These are phyloP conservation scores for Rhinichthys klamathensis DNA, from an alignment of 2,113 vertebrate species.

Conservation along the genomic window DNA sequence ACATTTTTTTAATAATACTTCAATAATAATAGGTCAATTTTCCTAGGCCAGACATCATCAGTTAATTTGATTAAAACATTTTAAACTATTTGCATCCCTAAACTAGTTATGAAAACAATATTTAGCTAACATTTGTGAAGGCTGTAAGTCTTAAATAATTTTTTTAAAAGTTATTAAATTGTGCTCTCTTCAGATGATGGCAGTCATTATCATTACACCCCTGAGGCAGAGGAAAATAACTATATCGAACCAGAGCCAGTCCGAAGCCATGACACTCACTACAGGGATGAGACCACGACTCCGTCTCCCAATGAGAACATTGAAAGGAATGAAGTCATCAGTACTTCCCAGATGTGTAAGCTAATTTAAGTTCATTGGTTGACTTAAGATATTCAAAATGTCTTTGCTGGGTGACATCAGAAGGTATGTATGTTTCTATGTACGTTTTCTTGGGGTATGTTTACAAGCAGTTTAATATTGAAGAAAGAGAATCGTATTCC, in stretches of 20 bases:
- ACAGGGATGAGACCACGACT: slow-evolving; percentile 68
- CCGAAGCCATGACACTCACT: slow-evolving; percentile 73
- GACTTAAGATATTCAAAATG: background rate
- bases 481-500: too few relatives aligned
- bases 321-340: slow-evolving; percentile 85
- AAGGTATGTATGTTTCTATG: background rate
- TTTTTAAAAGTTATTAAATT: background rate
- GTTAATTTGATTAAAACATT: background rate
- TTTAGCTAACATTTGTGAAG: background rate
- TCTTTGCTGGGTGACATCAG: background rate
- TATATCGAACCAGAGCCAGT: slow-evolving; percentile 86
- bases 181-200: slow-evolving; percentile 74
- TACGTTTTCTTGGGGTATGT: background rate
- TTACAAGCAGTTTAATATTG: too few relatives aligned
- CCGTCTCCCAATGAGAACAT: slow-evolving; percentile 69
- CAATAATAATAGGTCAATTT: too few relatives aligned
- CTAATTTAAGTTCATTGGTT: background rate
- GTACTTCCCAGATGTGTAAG: slow-evolving; percentile 97
- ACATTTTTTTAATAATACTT: too few relatives aligned
- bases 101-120: background rate
- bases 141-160: background rate
- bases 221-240: slow-evolving; percentile 89
- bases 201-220: slow-evolving; percentile 79
- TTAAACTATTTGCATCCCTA: background rate
- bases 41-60: too few relatives aligned